These are phyloP conservation scores for Drosophila dunni DNA, from an alignment of 1,140 invertebrate genomes.

Conservation along the genomic window DNA sequence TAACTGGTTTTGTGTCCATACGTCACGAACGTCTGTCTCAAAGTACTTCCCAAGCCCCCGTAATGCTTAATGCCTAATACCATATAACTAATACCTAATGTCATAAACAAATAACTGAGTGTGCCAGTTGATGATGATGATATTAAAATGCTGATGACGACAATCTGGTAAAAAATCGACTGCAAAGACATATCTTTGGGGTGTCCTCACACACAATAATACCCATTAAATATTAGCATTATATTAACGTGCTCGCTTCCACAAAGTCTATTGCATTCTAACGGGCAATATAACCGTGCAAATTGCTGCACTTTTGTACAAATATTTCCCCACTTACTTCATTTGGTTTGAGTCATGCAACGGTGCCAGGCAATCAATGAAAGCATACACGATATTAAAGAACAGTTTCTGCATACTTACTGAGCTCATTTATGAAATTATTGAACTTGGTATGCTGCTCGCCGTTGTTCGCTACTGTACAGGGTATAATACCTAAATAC, in stretches of 20 bases:
- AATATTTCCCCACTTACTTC: not conserved
- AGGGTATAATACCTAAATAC: slow-evolving; percentile 35
- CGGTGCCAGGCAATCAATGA: not conserved
- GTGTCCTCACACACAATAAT: not conserved
- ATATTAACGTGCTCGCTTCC: not conserved
- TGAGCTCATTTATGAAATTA: not conserved
- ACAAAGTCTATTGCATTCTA: not conserved
- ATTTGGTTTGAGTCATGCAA: not conserved
- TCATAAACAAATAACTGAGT: slow-evolving; percentile 43
- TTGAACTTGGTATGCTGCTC: not conserved
- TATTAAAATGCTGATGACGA: slow-evolving; percentile 29
- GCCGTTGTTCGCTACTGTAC: not conserved
- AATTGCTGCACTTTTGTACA: not conserved
- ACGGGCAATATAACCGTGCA: not conserved
- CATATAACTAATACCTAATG: slow-evolving; percentile 27
- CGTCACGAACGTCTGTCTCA: slow-evolving; percentile 23
- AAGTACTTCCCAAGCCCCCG: slow-evolving; percentile 35
- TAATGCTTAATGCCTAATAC: slow-evolving; percentile 29
- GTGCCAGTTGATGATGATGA: slow-evolving; percentile 40
- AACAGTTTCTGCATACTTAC: not conserved
- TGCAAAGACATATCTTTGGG: not conserved
- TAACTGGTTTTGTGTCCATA: slow-evolving; percentile 30
- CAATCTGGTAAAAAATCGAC: not conserved
- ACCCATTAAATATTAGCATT: not conserved
- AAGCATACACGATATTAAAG: not conserved